Evolutionary conservation across 30 jellyfish, hydroid and myxozoan genomes (phyloP).

Genomic region (Cassiopea andromeda): DNA sequence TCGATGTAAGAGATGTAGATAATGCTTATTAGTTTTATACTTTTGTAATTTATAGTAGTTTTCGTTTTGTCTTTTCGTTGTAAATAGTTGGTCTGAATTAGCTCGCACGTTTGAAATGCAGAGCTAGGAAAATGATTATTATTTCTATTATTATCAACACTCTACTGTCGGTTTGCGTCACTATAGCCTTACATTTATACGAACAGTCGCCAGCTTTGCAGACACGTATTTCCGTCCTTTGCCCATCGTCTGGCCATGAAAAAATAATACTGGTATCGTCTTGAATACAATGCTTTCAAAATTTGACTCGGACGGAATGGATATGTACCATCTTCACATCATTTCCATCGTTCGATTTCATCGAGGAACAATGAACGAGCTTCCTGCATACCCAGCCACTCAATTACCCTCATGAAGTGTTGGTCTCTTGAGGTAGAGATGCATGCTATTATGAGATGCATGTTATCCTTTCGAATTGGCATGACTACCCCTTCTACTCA

Average conservation of each 20-base stretch:
- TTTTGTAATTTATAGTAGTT: too few species aligned
- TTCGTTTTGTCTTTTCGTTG: too few species aligned
- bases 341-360: neutral
- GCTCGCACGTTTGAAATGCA: too few species aligned
- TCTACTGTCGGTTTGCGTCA: too few species aligned
- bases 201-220: conserved; percentile 44
- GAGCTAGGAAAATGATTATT: too few species aligned
- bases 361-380: conserved; percentile 19
- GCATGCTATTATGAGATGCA: conserved; percentile 4
- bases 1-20: too few species aligned
- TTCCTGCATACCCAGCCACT: conserved; percentile 19
- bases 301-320: conserved; percentile 43
- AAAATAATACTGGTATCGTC: neutral
- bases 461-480: neutral
- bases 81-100: too few species aligned
- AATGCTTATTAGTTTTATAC: too few species aligned
- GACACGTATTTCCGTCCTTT: conserved; percentile 12
- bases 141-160: too few species aligned
- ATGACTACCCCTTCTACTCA: neutral
- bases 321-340: conserved; percentile 29
- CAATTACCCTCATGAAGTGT: conserved; percentile 7
- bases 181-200: neutral
- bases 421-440: neutral
- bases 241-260: conserved; percentile 65
- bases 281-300: neutral